phyloP scores from a whole-genome alignment of 2,797 vertebrate genomes.

The Moxostoma hubbsi region DNA sequence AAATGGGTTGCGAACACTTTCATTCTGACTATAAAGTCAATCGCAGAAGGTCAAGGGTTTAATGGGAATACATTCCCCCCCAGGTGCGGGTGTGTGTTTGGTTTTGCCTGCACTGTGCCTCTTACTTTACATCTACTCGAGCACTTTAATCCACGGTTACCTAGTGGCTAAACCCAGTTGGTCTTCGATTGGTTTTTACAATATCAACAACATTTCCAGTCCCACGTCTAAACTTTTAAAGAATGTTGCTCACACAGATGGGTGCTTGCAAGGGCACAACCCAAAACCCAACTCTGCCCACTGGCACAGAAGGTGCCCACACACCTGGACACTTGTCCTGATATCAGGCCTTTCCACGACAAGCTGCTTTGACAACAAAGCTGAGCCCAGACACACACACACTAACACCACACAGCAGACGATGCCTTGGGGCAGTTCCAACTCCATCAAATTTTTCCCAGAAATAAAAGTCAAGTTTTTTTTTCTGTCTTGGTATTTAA shows the following conservation, averaged over 20 bases:
- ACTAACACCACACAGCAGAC: conserved; percentile 15
- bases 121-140: not conserved
- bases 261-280: conserved; percentile 28
- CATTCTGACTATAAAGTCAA: too few species aligned
- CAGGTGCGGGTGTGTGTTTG: too few species aligned
- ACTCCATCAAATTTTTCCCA: not conserved
- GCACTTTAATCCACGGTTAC: conserved; percentile 51
- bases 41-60: too few species aligned
- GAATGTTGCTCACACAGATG: conserved; percentile 42
- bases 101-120: too few species aligned
- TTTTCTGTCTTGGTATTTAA: conserved; percentile 13
- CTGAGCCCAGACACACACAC: conserved; percentile 11
- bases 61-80: too few species aligned
- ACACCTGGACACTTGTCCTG: conserved; percentile 52
- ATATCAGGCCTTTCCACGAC: conserved; percentile 28
- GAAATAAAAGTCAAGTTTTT: conserved; percentile 8
- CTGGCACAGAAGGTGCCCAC: conserved; percentile 51
- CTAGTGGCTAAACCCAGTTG: conserved; percentile 44
- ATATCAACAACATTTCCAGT: conserved; percentile 8
- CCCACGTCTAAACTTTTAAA: conserved; percentile 37
- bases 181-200: conserved; percentile 37
- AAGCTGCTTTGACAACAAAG: conserved; percentile 51
- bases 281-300: conserved; percentile 23
- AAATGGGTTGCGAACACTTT: too few species aligned
- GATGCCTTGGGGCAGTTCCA: conserved; percentile 42